Conservation (phyloP, 2,113 vertebrate species). For the Daubentonia madagascariensis region DNA sequence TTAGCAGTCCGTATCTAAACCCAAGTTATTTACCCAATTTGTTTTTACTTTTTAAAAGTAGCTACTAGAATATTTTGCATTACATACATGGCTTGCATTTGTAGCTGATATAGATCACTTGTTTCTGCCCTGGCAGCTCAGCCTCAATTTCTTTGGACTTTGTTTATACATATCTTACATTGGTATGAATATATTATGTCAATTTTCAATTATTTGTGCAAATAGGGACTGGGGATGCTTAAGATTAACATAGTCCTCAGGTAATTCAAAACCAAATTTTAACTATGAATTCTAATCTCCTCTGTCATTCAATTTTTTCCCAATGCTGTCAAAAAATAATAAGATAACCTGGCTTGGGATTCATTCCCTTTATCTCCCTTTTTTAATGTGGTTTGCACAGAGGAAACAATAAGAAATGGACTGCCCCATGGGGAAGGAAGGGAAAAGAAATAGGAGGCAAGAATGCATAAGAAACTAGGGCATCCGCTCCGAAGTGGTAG, state of each 20-base stretch:
- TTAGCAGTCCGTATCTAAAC: background rate
- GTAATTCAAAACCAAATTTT: conserved; percentile 36
- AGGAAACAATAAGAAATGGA: background rate
- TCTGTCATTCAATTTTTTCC: background rate
- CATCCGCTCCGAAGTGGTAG: background rate
- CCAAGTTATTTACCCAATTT: background rate
- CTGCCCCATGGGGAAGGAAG: background rate
- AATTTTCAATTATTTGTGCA: conserved; percentile 23
- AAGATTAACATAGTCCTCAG: background rate
- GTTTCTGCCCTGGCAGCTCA: background rate
- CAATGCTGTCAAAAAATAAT: background rate
- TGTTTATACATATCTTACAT: background rate
- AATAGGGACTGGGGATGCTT: background rate
- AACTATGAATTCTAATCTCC: background rate
- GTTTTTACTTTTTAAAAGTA: background rate
- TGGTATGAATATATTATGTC: background rate
- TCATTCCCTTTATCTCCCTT: background rate
- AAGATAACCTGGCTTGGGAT: background rate
- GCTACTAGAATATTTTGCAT: background rate
- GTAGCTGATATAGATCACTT: background rate
- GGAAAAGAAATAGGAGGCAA: background rate
- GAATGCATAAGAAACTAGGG: background rate
- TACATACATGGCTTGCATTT: background rate
- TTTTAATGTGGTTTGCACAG: background rate
- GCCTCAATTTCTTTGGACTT: background rate